Evolutionary conservation across 2,797 vertebrate genomes (phyloP).

Genomic region (Nannoperca obscura): DNA sequence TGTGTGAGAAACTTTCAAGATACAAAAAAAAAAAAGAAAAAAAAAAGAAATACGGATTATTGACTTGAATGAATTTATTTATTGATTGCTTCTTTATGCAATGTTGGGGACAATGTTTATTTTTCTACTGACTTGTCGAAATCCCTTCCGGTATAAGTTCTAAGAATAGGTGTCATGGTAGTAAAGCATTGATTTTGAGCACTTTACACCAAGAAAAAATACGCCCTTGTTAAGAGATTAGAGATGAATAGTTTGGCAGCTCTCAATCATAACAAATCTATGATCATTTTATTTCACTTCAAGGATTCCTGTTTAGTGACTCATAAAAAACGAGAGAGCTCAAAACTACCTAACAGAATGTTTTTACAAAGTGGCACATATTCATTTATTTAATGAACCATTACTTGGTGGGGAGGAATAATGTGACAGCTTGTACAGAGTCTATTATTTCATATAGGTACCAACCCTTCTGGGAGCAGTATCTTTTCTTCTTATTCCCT

Average conservation of each 20-base stretch:
- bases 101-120: slow-evolving; percentile 88
- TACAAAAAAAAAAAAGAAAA: slow-evolving; percentile 45
- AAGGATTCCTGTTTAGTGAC: slow-evolving; percentile 35
- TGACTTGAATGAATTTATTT: slow-evolving; percentile 87
- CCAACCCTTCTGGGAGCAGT: slow-evolving; percentile 73
- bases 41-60: slow-evolving; percentile 59
- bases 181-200: slow-evolving; percentile 76
- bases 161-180: slow-evolving; percentile 71
- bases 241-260: slow-evolving; percentile 54
- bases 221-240: slow-evolving; percentile 6
- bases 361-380: slow-evolving; percentile 74
- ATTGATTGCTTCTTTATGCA: slow-evolving; percentile 88
- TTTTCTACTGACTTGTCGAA: slow-evolving; percentile 87
- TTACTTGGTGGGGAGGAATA: slow-evolving; percentile 77
- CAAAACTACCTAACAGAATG: slow-evolving; percentile 71
- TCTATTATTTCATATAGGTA: slow-evolving; percentile 73
- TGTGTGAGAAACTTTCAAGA: slow-evolving; percentile 80
- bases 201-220: slow-evolving; percentile 36
- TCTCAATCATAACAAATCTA: slow-evolving; percentile 44
- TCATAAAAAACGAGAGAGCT: slow-evolving; percentile 57
- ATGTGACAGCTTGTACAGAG: slow-evolving; percentile 81
- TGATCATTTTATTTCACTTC: slow-evolving; percentile 37
- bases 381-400: slow-evolving; percentile 87
- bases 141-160: slow-evolving; percentile 80
- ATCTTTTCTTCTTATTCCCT: slow-evolving; percentile 55